Evolutionary conservation across 2,888 invertebrate species (phyloP).

Genomic region (Stenolophus ochropezus): DNA sequence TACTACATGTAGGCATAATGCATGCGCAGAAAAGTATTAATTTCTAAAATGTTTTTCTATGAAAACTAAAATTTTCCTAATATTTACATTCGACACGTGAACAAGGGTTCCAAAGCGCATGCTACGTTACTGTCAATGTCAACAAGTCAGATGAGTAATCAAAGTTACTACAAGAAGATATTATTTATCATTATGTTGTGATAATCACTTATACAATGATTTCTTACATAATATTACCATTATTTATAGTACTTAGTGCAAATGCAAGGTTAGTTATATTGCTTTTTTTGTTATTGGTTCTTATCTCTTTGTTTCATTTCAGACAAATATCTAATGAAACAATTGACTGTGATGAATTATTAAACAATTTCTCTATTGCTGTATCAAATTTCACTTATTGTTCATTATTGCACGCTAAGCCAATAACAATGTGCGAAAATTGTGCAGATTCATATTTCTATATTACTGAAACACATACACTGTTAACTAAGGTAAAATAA

Average conservation of each 20-base stretch:
- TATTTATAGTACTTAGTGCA: conserved; percentile 37
- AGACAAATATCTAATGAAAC: conserved; percentile 7
- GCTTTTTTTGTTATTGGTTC: not conserved
- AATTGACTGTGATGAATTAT: conserved; percentile 25
- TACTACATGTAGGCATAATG: too few species aligned
- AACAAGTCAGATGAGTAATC: conserved; percentile 23
- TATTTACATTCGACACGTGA: too few species aligned
- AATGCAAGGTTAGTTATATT: conserved; percentile 6
- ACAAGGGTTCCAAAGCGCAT: too few species aligned
- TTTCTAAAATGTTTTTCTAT: too few species aligned
- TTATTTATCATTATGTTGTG: not conserved
- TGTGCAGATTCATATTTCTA: conserved; percentile 76
- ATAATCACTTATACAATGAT: conserved; percentile 25
- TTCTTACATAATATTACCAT: conserved; percentile 31
- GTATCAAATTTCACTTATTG: conserved; percentile 78
- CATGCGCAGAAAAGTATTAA: too few species aligned
- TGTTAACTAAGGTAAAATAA: conserved; percentile 72
- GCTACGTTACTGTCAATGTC: not conserved
- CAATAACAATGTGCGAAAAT: conserved; percentile 78
- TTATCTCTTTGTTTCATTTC: not conserved
- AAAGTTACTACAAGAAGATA: not conserved
- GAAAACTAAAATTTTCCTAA: too few species aligned
- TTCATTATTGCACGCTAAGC: conserved; percentile 77
- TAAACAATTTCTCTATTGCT: conserved; percentile 74
- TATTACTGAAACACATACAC: conserved; percentile 74